phyloP scores from a whole-genome alignment of 2,888 invertebrate species.

The Germaria angustata region DNA sequence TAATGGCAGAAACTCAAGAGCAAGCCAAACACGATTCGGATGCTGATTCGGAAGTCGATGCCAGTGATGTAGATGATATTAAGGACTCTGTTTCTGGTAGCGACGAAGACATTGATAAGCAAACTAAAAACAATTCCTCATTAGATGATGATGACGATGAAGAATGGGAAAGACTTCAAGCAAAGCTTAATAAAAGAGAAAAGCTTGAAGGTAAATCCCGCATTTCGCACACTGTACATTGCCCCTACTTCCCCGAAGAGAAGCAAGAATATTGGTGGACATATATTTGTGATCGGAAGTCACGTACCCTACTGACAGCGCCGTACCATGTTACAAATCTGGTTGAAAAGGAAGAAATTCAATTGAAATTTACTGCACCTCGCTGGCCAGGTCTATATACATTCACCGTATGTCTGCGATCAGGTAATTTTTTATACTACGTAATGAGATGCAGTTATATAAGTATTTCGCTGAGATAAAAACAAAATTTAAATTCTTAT shows the following conservation, averaged over 20 bases:
- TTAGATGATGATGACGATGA: slow-evolving; percentile 87
- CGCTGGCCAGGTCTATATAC: slow-evolving; percentile 95
- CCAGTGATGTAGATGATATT: slow-evolving; percentile 81
- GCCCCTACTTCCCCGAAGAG: slow-evolving; percentile 95
- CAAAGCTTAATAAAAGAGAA: slow-evolving; percentile 91
- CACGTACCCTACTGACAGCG: slow-evolving; percentile 92
- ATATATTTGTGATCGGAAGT: slow-evolving; percentile 97
- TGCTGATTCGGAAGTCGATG: slow-evolving; percentile 80
- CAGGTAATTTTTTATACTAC: slow-evolving; percentile 80
- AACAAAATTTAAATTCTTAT: not conserved
- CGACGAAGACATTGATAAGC: slow-evolving; percentile 83
- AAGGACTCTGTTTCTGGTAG: slow-evolving; percentile 81
- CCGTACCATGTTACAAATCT: slow-evolving; percentile 97
- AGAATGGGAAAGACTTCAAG: slow-evolving; percentile 95
- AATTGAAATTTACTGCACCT: slow-evolving; percentile 98
- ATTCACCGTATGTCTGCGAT: slow-evolving; percentile 94
- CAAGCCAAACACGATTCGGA: slow-evolving; percentile 76
- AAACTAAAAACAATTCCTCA: slow-evolving; percentile 81
- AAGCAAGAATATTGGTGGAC: slow-evolving; percentile 99
- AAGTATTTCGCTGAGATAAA: not conserved
- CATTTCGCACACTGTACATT: slow-evolving; percentile 97
- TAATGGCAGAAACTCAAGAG: slow-evolving; percentile 66
- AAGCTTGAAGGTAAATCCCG: slow-evolving; percentile 96
- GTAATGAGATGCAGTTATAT: no score
- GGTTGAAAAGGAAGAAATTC: slow-evolving; percentile 92